Base-by-base conservation (phyloP, 2,888 invertebrate species). In the Mythimna pallens region DNA sequence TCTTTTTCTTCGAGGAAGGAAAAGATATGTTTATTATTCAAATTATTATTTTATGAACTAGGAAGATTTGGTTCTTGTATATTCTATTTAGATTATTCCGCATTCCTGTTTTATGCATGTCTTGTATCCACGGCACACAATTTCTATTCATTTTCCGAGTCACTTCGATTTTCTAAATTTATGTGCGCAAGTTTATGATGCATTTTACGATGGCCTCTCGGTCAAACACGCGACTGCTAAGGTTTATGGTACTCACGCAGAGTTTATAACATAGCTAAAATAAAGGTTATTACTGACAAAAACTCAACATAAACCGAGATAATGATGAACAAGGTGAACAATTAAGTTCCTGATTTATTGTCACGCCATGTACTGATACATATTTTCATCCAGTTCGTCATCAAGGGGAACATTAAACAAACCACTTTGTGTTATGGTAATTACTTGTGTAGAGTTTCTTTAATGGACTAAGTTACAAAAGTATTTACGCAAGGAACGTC, bases 401-500 rank as follows among this genome's bases (percentile, higher is more conserved):
- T 90, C 89, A 89, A 89, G 86, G 88, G 87, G 86, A 89, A 89
- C 92, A 92, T 92, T 91, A 92, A 90, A 92, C 89, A 91, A 91
- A 91, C 90, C 90, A 89, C 88, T 91, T 90, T 90, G 90, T 93
- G 92, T 93, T 93, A 93, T 93, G 92, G 91, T 93, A 94, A 94
- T 94, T 92, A 92, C 92, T 93, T 92, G 90, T 87, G 88, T 90
- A 89, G 92, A 93, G 92, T 94, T 94, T 91, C 91, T 92, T 91
- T 94, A 94, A 95, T 94, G 94, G 94, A 93, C 89, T 91, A 89
- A 94, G 93, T 94, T 95, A 87, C 90, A 91, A 92, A 94, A 94
- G 93, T 94, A 94, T 94, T 93, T 93, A 92, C 91, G 91, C 92
- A 93, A 90, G 87, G 88, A 92, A 91, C 91, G 92, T 92, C 92